Percentiles rank a stretch among this genome's conserved stretches.
These are phyloP conservation scores for Cygnus atratus DNA, from an alignment of 2,113 vertebrate genomes.

Conservation along the genomic window DNA sequence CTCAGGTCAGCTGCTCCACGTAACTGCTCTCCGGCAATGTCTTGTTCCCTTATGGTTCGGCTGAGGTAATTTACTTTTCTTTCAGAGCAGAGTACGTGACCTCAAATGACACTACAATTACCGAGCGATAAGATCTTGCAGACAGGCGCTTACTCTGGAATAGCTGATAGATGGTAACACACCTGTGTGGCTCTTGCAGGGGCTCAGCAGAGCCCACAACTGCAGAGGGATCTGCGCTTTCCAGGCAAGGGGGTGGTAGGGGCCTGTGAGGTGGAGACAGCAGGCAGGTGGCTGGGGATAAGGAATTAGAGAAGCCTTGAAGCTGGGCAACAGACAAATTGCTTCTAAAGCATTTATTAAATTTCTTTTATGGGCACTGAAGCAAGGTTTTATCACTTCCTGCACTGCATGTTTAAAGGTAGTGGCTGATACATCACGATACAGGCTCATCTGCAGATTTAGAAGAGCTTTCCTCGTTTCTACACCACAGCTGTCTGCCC, in stretches of 20 bases:
- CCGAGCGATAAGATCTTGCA: not conserved
- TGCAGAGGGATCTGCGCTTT: not conserved
- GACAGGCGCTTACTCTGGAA: not conserved
- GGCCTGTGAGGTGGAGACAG: not conserved
- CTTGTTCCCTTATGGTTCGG: not conserved
- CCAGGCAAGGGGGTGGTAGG: not conserved
- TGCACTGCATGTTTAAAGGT: not conserved
- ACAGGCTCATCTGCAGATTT: not conserved
- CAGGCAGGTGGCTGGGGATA: not conserved
- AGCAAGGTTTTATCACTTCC: not conserved
- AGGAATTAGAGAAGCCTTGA: not conserved
- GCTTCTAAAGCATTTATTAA: not conserved
- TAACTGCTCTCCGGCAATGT: not conserved
- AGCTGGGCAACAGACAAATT: not conserved
- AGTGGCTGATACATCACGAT: not conserved
- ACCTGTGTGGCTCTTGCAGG: fast-evolving
- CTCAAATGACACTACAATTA: not conserved
- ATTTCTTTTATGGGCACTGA: not conserved
- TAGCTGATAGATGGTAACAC: fast-evolving
- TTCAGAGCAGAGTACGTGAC: not conserved
- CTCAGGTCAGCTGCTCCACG: not conserved
- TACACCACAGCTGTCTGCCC: not conserved
- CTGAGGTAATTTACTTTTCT: not conserved
- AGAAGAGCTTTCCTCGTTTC: not conserved
- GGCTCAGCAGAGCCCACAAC: not conserved